Percentiles rank a stretch among this genome's conserved stretches.
phyloP scores from a whole-genome alignment of 2,797 vertebrate species.

The Phaenicophaeus curvirostris region DNA sequence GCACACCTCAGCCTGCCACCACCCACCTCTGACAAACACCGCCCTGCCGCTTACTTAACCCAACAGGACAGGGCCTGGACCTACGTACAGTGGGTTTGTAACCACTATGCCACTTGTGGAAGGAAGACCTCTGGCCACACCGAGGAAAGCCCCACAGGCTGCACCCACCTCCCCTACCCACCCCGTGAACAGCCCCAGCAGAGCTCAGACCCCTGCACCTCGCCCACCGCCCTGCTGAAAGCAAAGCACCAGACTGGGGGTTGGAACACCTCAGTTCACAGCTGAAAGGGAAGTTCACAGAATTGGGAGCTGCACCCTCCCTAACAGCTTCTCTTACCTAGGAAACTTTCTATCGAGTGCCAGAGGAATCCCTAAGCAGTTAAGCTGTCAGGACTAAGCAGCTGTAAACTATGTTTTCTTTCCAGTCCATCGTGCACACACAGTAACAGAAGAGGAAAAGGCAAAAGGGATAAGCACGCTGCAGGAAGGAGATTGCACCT shows the following conservation, averaged over 20 bases:
- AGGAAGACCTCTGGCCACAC: accelerated
- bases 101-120: neutral
- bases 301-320: too few species aligned
- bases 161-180: accelerated
- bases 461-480: accelerated
- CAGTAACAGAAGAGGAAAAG: neutral
- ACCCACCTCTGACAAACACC: neutral
- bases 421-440: neutral
- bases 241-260: neutral
- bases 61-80: neutral
- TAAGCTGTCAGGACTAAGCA: neutral
- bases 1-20: neutral
- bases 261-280: neutral
- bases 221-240: neutral
- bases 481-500: neutral
- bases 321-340: neutral
- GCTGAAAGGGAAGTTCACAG: too few species aligned
- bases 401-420: neutral
- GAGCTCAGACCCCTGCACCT: neutral
- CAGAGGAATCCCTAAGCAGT: neutral
- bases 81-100: accelerated
- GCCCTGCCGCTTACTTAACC: neutral
- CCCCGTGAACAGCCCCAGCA: too few species aligned
- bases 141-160: neutral
- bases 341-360: too few species aligned